Percentiles rank a stretch among this genome's conserved stretches.
Conservation (phyloP, 2,888 invertebrate genomes). For the Heliconius sara region DNA sequence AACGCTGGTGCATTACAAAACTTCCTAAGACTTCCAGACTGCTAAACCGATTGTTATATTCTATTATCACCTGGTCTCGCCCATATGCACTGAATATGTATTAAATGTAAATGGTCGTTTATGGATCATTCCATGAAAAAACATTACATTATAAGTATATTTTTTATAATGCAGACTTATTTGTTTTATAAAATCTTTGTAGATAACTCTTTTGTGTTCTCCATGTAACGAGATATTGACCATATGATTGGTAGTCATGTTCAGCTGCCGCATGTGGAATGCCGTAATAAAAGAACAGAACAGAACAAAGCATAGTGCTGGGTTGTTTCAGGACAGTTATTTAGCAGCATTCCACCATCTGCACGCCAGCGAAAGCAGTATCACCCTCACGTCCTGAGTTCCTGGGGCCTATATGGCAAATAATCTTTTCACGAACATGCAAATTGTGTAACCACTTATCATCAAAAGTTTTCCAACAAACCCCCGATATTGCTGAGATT, state of each 20-base stretch:
- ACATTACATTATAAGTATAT: neutral
- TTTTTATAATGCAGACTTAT: neutral
- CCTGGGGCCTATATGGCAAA: too few species aligned
- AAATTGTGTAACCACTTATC: too few species aligned
- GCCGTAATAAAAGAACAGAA: neutral
- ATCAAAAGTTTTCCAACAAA: too few species aligned
- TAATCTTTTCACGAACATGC: too few species aligned
- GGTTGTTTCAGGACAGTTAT: too few species aligned
- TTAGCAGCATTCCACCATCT: too few species aligned
- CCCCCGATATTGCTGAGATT: too few species aligned
- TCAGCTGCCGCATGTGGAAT: too few species aligned
- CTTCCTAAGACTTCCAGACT: slow-evolving; percentile 44
- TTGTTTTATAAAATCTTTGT: neutral
- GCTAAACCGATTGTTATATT: slow-evolving; percentile 44
- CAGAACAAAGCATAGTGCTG: neutral
- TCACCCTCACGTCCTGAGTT: too few species aligned
- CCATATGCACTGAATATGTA: slow-evolving; percentile 28
- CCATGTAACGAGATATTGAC: too few species aligned
- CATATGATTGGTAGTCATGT: too few species aligned
- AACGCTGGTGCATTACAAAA: slow-evolving; percentile 49
- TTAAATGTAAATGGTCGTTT: neutral
- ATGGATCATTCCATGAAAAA: neutral
- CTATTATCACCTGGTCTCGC: slow-evolving; percentile 41
- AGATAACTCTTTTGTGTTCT: neutral
- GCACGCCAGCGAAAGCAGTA: too few species aligned